These are phyloP conservation scores for Drosophila putrida DNA, from an alignment of 2,888 invertebrate genomes.

Conservation along the genomic window DNA sequence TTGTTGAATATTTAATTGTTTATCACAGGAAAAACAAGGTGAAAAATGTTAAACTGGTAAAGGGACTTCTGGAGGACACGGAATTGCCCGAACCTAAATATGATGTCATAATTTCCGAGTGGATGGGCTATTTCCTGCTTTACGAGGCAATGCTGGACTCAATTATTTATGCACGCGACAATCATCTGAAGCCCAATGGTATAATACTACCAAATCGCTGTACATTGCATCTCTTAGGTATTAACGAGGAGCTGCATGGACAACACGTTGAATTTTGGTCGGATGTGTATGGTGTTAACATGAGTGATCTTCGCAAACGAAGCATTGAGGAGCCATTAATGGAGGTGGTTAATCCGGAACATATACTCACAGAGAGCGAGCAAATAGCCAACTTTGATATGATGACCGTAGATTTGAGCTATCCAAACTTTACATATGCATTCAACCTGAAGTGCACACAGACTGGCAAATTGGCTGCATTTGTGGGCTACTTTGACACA, in stretches of 20 bases:
- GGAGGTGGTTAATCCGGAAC: constrained; percentile 87
- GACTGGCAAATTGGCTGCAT: constrained; percentile 90
- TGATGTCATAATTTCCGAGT: constrained; percentile 97
- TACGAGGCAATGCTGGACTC: constrained; percentile 99
- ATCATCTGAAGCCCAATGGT: constrained; percentile 91
- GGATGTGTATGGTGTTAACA: constrained; percentile 96
- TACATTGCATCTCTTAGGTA: constrained; percentile 92
- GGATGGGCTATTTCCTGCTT: constrained; percentile 99
- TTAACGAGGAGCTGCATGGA: constrained; percentile 90
- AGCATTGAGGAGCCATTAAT: constrained; percentile 92
- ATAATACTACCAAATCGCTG: constrained; percentile 93
- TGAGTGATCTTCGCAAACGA: constrained; percentile 95
- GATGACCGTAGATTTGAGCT: constrained; percentile 89
- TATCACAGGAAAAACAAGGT: constrained; percentile 84
- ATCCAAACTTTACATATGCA: constrained; percentile 90
- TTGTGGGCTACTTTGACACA: constrained; percentile 97
- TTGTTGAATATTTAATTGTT: not conserved
- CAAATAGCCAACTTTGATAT: constrained; percentile 91
- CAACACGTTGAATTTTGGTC: constrained; percentile 94
- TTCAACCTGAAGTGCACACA: constrained; percentile 89
- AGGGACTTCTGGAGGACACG: constrained; percentile 95
- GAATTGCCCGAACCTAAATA: constrained; percentile 90
- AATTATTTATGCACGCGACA: constrained; percentile 94
- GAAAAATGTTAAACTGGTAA: constrained; percentile 90
- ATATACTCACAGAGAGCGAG: constrained; percentile 89